A percentile compares a stretch with the other conserved stretches of the same genome.
Conservation (phyloP, 53 echinoderm and acorn worm species). For the Temnopleurus reevesii region DNA sequence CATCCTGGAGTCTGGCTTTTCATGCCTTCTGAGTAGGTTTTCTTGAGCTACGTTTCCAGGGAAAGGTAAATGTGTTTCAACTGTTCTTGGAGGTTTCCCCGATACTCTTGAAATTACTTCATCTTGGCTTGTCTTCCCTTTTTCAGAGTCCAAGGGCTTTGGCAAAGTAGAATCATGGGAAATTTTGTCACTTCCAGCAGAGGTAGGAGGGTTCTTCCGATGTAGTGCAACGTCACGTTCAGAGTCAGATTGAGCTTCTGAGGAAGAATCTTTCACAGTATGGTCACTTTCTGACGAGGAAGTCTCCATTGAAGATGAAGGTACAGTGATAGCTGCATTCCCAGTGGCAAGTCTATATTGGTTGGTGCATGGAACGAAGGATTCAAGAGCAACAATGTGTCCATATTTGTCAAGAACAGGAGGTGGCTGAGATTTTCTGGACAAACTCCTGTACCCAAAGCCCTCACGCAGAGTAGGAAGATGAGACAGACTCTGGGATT, state of each 20-base stretch:
- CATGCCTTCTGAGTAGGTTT: slow-evolving; percentile 14
- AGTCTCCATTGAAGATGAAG: not conserved
- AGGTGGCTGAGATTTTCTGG: slow-evolving; percentile 56
- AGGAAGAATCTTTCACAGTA: not conserved
- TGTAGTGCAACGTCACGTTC: not conserved
- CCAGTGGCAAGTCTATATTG: slow-evolving; percentile 83
- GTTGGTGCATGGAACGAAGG: slow-evolving; percentile 51
- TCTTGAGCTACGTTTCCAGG: not conserved
- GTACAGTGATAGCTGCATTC: not conserved
- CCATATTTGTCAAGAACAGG: slow-evolving; percentile 86
- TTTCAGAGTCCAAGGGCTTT: not conserved
- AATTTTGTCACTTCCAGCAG: not conserved
- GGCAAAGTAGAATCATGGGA: no score
- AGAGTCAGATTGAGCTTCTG: not conserved
- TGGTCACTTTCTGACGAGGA: not conserved
- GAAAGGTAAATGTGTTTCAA: not conserved
- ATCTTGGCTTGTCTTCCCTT: not conserved
- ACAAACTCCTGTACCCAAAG: not conserved
- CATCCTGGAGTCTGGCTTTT: slow-evolving; percentile 39
- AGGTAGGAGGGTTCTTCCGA: not conserved
- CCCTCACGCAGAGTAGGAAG: slow-evolving; percentile 18
- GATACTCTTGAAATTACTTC: not conserved
- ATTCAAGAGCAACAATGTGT: slow-evolving; percentile 67
- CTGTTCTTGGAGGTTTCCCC: not conserved
- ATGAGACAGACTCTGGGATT: slow-evolving; percentile 49